Evolutionary conservation across 1,140 invertebrate genomes (phyloP), one percentile per base, ranked within the genome.

Genomic region (Trachymyrmex septentrionalis): DNA sequence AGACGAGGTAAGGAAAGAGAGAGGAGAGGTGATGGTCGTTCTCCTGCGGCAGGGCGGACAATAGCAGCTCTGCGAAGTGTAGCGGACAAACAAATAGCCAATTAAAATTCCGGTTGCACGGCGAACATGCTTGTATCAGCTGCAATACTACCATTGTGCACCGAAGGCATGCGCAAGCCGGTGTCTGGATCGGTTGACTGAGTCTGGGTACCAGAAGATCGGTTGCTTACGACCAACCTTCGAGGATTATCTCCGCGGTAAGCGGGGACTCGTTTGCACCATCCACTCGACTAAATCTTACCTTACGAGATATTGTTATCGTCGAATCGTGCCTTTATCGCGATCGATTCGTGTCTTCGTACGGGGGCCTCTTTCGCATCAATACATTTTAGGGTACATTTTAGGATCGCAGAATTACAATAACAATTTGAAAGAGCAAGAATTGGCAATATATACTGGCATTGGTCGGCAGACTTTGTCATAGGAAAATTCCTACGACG

Each of bases 51-150:
- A 88, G 89, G 77, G 87, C 82, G 91, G 92, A 93, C 93, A 93
- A 94, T 92, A 94, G 92, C 91, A 92, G 86, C 85, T 85, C 92
- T 92, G 90, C 91, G 87, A 93, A 93, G 89, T 93, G 93, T 93
- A 94, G 90, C 93, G 92, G 91, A 88, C 93, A 93, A 94, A 94
- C 93, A 94, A 94, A 94, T 93, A 94, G 93, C 93, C 93, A 94
- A 94, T 93, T 93, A 94, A 93, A 94, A 93, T 93, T 94, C 93
- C 93, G 92, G 92, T 93, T 93, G 93, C 93, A 93, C 92, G 90
- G 91, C 92, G 92, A 94, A 94, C 93, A 93, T 93, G 93, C 93
- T 94, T 93, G 92, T 94, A 94, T 93, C 93, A 94, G 93, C 93
- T 93, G 92, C 93, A 86, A 90, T 92, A 93, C 90, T 91, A 91